Base-by-base conservation (phyloP, 2,113 vertebrate species). In the Proterorhinus semilunaris region DNA sequence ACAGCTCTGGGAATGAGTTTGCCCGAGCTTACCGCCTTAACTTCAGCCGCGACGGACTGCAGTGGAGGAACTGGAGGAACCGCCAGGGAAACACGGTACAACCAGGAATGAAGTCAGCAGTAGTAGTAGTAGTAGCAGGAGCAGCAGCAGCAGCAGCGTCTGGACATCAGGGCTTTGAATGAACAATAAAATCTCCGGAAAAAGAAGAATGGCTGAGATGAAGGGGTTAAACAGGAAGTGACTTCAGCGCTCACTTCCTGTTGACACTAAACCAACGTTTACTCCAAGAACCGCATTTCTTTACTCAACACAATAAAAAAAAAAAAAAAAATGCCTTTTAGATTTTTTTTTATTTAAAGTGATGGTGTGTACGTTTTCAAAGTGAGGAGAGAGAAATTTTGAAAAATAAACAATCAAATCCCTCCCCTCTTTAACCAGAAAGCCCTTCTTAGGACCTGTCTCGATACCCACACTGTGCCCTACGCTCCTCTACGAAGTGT, bases 61-160 rank as follows among this genome's bases (percentile, higher is more conserved):
- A 82, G 72, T 96, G 96, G 96, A 82, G 93, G 63, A 90, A 94
- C 74, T 97, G 95, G 96, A 95, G 72, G 58, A 93, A 93, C 75
- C 94, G 94, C 0, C 91, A 90, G 70, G 95, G 94, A 7, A 90
- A 82, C 64, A 80, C 80, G 92, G 95, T 95, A 83, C 87, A 13
- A 42, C 53, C 17, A 57, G 54, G 5, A 5, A 57, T 27, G 13
- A 17, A 53, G 6, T 2, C 52, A 3, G 2, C 27, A 36, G 27
- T 3, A 36, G 27, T 3, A 36, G 27, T 5, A 36, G 27, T 36
- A 36, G 27, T 5, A 36, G 27, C 4, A 36, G 27, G 0, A 36
- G 27, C 4, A 36, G 27, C 2, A 36, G 27, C 4, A 36, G 27
- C 4, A 27, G 27, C 27, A 36, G 27, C 27, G 0, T 36, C 27